Evolutionary conservation across 2,888 invertebrate genomes (phyloP).

Genomic region (Caenorhabditis macrosperma): DNA sequence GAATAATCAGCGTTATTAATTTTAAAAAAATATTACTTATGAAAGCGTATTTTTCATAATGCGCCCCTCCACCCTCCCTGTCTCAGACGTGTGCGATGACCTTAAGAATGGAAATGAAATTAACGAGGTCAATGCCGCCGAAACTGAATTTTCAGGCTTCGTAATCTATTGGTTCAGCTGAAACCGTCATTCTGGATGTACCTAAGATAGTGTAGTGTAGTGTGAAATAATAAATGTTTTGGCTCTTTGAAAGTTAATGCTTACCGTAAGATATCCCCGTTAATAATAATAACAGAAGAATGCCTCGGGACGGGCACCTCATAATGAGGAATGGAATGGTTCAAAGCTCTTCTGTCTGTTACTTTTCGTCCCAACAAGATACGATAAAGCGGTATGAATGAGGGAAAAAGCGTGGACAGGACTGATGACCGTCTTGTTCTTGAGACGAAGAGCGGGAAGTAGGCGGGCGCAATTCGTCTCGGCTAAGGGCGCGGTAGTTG

Average conservation of each 20-base stretch:
- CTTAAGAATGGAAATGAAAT: too few species aligned
- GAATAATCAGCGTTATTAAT: too few species aligned
- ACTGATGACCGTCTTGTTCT: slow-evolving; percentile 35
- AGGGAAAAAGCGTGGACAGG: slow-evolving; percentile 35
- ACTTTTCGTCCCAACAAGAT: background rate
- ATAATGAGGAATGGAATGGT: background rate
- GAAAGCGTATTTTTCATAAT: too few species aligned
- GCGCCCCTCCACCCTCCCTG: too few species aligned
- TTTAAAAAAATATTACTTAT: too few species aligned
- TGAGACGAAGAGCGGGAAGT: slow-evolving; percentile 22
- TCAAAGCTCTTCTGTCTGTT: background rate
- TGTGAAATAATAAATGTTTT: too few species aligned
- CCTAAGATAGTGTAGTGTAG: slow-evolving; percentile 13
- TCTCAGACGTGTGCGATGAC: too few species aligned
- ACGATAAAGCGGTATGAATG: background rate
- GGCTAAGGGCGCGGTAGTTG: slow-evolving; percentile 47
- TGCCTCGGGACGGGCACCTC: background rate
- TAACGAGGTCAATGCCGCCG: slow-evolving; percentile 34
- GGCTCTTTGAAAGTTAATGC: background rate
- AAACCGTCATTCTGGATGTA: too few species aligned
- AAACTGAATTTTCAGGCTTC: too few species aligned
- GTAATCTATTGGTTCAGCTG: too few species aligned
- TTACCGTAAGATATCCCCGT: background rate
- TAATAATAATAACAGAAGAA: background rate
- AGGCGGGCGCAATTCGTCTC: slow-evolving; percentile 32